phyloP scores from a whole-genome alignment of 1,140 invertebrate species.

The Diorhabda elongata region DNA sequence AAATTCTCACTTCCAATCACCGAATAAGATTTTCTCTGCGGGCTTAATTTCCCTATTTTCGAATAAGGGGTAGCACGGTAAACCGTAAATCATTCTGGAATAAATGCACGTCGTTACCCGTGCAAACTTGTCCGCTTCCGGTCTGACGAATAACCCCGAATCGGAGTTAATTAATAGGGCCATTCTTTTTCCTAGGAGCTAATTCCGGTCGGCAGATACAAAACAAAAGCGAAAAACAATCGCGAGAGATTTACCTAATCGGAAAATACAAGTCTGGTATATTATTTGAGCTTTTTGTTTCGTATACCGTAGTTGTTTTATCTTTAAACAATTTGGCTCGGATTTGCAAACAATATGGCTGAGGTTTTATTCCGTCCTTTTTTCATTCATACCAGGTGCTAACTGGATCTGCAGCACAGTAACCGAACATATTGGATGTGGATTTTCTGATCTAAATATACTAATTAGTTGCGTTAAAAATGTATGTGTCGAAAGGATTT shows the following conservation, averaged over 20 bases:
- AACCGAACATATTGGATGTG: too few species aligned
- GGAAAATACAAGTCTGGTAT: not conserved
- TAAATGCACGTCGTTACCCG: slow-evolving; percentile 13
- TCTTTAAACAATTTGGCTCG: not conserved
- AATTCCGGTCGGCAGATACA: slow-evolving; percentile 3
- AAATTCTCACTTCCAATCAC: not conserved
- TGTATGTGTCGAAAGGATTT: too few species aligned
- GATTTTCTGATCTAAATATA: too few species aligned
- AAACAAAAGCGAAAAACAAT: slow-evolving; percentile 14
- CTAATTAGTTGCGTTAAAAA: too few species aligned
- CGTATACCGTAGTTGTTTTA: not conserved
- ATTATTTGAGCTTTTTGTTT: not conserved
- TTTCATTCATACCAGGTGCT: too few species aligned
- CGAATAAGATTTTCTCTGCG: not conserved
- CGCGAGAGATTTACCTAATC: not conserved
- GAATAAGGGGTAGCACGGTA: not conserved
- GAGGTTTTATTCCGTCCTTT: too few species aligned
- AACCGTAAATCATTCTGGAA: slow-evolving; percentile 7
- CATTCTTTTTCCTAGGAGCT: slow-evolving; percentile 9
- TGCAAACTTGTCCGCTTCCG: slow-evolving; percentile 11
- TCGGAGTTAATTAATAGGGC: slow-evolving; percentile 14
- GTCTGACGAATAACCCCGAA: slow-evolving; percentile 11
- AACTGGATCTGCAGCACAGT: too few species aligned
- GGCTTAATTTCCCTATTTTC: not conserved
- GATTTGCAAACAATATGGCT: not conserved